A percentile compares a stretch with the other conserved stretches of the same genome.
Evolutionary conservation across 2,888 invertebrate genomes (phyloP).

Genomic region (Criorhina ranunculi): DNA sequence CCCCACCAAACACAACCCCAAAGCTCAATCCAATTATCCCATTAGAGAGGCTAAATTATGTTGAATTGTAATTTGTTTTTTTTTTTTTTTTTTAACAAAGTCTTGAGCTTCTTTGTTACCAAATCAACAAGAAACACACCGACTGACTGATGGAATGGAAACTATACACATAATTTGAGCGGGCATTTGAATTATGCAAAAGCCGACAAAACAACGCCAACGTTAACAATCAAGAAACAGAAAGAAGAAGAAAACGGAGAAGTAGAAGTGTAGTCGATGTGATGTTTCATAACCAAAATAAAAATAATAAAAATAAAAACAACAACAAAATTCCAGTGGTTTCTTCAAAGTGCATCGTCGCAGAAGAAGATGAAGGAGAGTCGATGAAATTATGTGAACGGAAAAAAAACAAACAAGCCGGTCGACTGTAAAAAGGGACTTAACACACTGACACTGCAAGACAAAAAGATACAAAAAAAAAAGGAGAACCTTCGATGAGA

Average conservation of each 20-base stretch:
- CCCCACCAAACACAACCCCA: slow-evolving; percentile 43
- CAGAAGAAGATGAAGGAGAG: slow-evolving; percentile 20
- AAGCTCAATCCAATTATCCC: slow-evolving; percentile 74
- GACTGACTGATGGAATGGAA: slow-evolving; percentile 43
- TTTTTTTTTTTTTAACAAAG: slow-evolving; percentile 31
- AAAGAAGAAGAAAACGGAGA: slow-evolving; percentile 5
- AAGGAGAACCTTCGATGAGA: slow-evolving; percentile 40
- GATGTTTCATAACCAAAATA: slow-evolving; percentile 75
- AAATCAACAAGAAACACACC: slow-evolving; percentile 44
- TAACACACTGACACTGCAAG: slow-evolving; percentile 63
- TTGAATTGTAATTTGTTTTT: slow-evolving; percentile 46
- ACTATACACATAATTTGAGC: slow-evolving; percentile 47
- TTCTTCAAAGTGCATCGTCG: slow-evolving; percentile 63
- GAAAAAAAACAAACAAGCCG: slow-evolving; percentile 25
- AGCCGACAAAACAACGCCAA: slow-evolving; percentile 45
- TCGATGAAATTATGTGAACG: background rate
- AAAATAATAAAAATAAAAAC: slow-evolving; percentile 65
- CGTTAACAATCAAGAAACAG: slow-evolving; percentile 16
- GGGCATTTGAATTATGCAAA: slow-evolving; percentile 71
- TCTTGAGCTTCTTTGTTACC: slow-evolving; percentile 66
- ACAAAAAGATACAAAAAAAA: slow-evolving; percentile 10
- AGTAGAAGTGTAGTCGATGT: background rate
- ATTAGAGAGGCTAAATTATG: slow-evolving; percentile 70
- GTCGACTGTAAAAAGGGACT: slow-evolving; percentile 46
- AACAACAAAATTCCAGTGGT: slow-evolving; percentile 60